Evolutionary conservation across 2,797 vertebrate species (phyloP), one percentile per base, ranked within the genome.

Genomic region (Chloroceryle inda): DNA sequence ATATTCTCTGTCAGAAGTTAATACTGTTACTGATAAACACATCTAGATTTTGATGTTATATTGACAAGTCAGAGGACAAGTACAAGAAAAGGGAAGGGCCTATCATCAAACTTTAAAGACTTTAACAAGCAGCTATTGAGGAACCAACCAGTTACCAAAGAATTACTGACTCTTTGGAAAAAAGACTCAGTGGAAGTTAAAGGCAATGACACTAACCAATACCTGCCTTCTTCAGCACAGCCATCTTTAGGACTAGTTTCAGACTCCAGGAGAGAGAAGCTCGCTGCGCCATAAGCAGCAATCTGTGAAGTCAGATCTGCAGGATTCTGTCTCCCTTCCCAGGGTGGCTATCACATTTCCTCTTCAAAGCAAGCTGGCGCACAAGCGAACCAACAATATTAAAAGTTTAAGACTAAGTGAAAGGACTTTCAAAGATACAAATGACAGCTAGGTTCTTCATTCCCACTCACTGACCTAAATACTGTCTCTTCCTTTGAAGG

Each of bases 361-460:
- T 80, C 83, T 77, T 58, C 45, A 82, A 95, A 91, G 85, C 89
- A 93, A 93, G 59, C 73, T 69, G 80, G 77, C 95, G 94, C 75
- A 84, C 59, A 94, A 94, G 87, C 85, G 82, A 96, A 84, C 66
- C 85, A 73, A 55, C 44, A 63, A 50, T 63, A 90, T 45, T 81
- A 22, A 67, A 94, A 84, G 92, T 92, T 96, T 88, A 93, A 87
- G 55, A 58, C 49, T 62, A 85, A 69, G 62, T 40, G 59, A 81
- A 92, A 75, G 66, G 33, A 61, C 86, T 89, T 89, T 85, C 76
- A 67, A 58, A 85, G 69, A 64, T 23, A 77, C 13, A 72, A 85
- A 45, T 87, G 88, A 77, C 67, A 94, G 67, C n/a, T 69, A 45
- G 63, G 91, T 0, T 2, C 93, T 88, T 89, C 61, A 24, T 89